Conservation (phyloP, 2,888 invertebrate species). For the Ypsolopha scabrella region DNA sequence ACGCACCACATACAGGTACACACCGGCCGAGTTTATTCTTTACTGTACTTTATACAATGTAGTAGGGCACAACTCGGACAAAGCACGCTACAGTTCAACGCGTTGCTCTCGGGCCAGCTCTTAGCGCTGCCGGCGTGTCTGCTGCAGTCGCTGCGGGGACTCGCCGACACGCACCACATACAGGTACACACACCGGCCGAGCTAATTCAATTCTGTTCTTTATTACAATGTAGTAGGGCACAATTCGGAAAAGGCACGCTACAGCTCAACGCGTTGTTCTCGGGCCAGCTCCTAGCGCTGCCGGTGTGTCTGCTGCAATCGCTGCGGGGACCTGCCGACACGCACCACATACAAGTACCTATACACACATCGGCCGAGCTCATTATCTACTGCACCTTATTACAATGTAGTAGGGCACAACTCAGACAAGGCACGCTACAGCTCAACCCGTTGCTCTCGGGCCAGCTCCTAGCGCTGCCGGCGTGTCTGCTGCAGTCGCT, state of each 20-base stretch:
- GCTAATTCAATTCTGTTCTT: too few species aligned
- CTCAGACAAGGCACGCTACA: conserved; percentile 76
- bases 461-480: conserved; percentile 74
- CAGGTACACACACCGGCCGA: conserved; percentile 27
- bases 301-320: conserved; percentile 60
- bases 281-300: conserved; percentile 75
- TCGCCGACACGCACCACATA: conserved; percentile 42
- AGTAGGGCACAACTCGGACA: conserved; percentile 32
- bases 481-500: conserved; percentile 52
- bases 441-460: conserved; percentile 82
- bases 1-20: conserved; percentile 47
- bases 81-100: conserved; percentile 83
- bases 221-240: conserved; percentile 7
- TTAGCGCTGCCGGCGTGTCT: conserved; percentile 66
- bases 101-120: conserved; percentile 79
- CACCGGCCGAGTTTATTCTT: too few species aligned
- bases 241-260: too few species aligned
- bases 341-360: conserved; percentile 53
- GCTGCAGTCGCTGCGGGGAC: conserved; percentile 46
- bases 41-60: too few species aligned
- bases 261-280: conserved; percentile 81
- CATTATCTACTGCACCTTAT: too few species aligned
- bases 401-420: too few species aligned
- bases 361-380: too few species aligned
- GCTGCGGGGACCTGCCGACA: conserved; percentile 38